Evolutionary conservation across 2,797 vertebrate genomes (phyloP), one percentile per base, ranked within the genome.

Genomic region (Dromococcyx pavoninus): DNA sequence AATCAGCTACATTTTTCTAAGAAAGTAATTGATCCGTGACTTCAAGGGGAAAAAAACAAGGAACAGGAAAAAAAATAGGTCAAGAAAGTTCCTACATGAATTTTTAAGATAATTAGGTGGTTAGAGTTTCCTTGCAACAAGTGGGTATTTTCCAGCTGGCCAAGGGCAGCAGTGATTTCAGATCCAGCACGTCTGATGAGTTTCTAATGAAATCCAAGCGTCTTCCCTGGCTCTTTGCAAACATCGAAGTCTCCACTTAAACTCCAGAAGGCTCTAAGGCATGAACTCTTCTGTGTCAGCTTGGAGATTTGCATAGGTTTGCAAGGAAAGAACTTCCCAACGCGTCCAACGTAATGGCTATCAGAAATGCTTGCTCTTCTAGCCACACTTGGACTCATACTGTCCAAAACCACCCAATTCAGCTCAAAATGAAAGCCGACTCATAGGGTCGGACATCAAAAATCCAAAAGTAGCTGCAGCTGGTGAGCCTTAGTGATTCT

Each of bases 121-220:
- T 56, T 94, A 79, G 43, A 82, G 33, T 96, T 96, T 95, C 84
- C 76, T 97, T 95, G 75, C 74, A 93, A 87, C 39, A 91, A 70
- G 32, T 25, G 9, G 86, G 91, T 91, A 82, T 96, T 94, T 96
- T 97, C 96, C 96, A 97, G 95, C 94, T 97, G 96, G 97, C 95
- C 88, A 70, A 33, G 88, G 91, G 94, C 74, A 97, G 93, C 53
- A 77, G 46, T 92, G 81, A 92, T 95, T 94, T 96, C 86, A 96
- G 87, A 93, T 97, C 96, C 97, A 98, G 91, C 82, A 95, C 70
- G 94, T 97, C 97, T 97, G 91, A 95, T 96, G 93, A 96, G 66
- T 93, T 96, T 95, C 95, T 96, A 97, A 97, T 95, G 92, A 97
- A 96, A 97, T 96, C 91, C 92, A 97, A 98, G 97, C 92, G 97